Percentiles rank a stretch among this genome's conserved stretches.
Evolutionary conservation across 2,888 invertebrate genomes (phyloP).

Genomic region (Oxystoma pomonae): DNA sequence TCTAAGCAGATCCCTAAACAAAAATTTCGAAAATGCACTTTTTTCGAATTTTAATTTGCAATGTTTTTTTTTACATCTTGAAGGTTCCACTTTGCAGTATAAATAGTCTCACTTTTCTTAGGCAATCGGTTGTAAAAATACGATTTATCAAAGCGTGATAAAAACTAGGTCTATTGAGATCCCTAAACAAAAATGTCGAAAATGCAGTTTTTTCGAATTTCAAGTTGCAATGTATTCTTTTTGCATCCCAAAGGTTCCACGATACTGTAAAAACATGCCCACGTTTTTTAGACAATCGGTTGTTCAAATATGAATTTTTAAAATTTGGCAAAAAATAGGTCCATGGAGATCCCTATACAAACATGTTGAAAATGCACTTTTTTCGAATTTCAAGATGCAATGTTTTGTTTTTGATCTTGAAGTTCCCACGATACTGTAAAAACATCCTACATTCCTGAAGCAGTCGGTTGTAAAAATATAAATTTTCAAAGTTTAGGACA

Average conservation of each 20-base stretch:
- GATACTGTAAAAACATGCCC: neutral
- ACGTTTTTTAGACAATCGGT: neutral
- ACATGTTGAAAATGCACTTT: neutral
- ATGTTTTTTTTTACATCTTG: neutral
- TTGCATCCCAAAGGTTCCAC: neutral
- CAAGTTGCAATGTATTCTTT: neutral
- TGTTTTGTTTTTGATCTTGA: neutral
- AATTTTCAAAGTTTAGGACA: neutral
- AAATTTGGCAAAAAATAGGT: neutral
- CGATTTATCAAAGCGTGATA: neutral
- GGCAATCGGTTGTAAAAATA: neutral
- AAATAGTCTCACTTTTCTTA: neutral
- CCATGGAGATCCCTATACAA: neutral
- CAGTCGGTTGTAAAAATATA: neutral
- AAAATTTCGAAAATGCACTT: neutral
- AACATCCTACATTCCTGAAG: too few species aligned
- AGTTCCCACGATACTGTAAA: neutral
- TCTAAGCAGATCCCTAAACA: neutral
- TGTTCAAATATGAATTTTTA: neutral
- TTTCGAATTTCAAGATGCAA: neutral
- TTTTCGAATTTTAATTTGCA: neutral
- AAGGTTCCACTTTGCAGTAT: neutral
- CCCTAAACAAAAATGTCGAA: neutral
- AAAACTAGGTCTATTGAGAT: neutral
- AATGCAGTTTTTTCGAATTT: neutral